phyloP scores from a whole-genome alignment of 2,113 vertebrate species.

The Aptenodytes forsteri region DNA sequence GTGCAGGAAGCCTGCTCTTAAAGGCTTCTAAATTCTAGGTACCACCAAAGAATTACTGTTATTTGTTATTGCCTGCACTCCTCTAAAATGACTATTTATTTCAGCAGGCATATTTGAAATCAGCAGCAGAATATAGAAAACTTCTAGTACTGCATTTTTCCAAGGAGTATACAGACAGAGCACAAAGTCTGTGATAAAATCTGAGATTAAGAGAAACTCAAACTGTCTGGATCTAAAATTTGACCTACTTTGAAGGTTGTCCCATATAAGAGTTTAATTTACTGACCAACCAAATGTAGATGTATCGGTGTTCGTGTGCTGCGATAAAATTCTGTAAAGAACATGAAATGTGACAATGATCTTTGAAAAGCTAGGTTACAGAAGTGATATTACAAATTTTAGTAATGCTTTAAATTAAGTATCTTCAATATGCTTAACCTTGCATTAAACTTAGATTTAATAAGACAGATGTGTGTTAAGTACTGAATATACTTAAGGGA shows the following conservation, averaged over 20 bases:
- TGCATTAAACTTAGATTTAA: constrained; percentile 59
- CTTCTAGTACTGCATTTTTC: not conserved
- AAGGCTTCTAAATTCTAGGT: constrained; percentile 35
- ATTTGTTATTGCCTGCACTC: constrained; percentile 43
- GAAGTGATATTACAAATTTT: constrained; percentile 68
- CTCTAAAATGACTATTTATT: constrained; percentile 46
- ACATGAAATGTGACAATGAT: constrained; percentile 70
- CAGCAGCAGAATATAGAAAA: not conserved
- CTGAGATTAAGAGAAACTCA: constrained; percentile 39
- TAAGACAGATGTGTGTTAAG: constrained; percentile 52
- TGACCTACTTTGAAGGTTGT: constrained; percentile 68
- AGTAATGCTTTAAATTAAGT: constrained; percentile 72
- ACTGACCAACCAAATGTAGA: constrained; percentile 56
- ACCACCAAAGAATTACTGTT: constrained; percentile 26
- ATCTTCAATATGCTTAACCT: constrained; percentile 71
- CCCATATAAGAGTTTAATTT: constrained; percentile 54
- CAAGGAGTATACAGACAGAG: not conserved
- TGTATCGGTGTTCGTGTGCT: constrained; percentile 20
- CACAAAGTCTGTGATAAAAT: constrained; percentile 23
- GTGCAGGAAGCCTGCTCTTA: constrained; percentile 1
- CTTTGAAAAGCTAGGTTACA: constrained; percentile 62
- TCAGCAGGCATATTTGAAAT: constrained; percentile 48
- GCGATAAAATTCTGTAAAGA: constrained; percentile 61
- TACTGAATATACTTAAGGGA: constrained; percentile 55
- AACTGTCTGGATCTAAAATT: constrained; percentile 55